phyloP scores from a whole-genome alignment of 53 echinoderm and acorn worm genomes.

The Patiria pectinifera region DNA sequence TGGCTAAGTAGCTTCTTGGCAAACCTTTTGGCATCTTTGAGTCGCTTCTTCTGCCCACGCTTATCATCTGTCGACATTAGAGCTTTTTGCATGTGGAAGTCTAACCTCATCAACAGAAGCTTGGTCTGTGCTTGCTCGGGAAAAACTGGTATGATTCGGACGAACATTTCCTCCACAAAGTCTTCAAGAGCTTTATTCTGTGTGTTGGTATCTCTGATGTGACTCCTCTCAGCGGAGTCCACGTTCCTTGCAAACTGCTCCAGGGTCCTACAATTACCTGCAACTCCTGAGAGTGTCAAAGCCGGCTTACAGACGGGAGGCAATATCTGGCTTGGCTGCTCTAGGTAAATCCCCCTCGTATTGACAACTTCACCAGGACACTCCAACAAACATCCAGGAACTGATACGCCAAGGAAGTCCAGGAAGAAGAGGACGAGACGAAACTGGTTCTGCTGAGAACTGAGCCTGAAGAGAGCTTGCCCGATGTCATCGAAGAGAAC shows the following conservation, averaged over 20 bases:
- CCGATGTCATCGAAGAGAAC: slow-evolving; percentile 96
- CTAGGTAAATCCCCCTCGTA: slow-evolving; percentile 21
- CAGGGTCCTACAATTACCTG: slow-evolving; percentile 59
- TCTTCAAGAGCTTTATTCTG: slow-evolving; percentile 46
- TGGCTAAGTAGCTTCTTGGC: slow-evolving; percentile 80
- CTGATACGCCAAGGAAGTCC: slow-evolving; percentile 79
- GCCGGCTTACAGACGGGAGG: neutral
- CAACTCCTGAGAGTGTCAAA: slow-evolving; percentile 41
- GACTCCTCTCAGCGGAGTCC: neutral
- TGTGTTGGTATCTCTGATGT: slow-evolving; percentile 1
- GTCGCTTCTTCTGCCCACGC: slow-evolving; percentile 65
- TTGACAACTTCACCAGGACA: neutral
- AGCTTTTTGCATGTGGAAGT: slow-evolving; percentile 67
- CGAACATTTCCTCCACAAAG: slow-evolving; percentile 73
- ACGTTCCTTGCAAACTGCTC: neutral
- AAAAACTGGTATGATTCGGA: slow-evolving; percentile 68
- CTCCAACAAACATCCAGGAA: neutral
- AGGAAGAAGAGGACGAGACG: slow-evolving; percentile 77
- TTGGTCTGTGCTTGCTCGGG: slow-evolving; percentile 52
- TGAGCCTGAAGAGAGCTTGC: slow-evolving; percentile 76
- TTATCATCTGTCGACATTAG: slow-evolving; percentile 50
- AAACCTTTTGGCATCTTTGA: slow-evolving; percentile 81
- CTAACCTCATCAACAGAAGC: slow-evolving; percentile 74
- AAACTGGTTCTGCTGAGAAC: slow-evolving; percentile 62
- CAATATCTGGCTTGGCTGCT: slow-evolving; percentile 71